Evolutionary conservation across 1,140 invertebrate species (phyloP), one percentile per base, ranked within the genome.

Genomic region (Drosophila pectinifera): DNA sequence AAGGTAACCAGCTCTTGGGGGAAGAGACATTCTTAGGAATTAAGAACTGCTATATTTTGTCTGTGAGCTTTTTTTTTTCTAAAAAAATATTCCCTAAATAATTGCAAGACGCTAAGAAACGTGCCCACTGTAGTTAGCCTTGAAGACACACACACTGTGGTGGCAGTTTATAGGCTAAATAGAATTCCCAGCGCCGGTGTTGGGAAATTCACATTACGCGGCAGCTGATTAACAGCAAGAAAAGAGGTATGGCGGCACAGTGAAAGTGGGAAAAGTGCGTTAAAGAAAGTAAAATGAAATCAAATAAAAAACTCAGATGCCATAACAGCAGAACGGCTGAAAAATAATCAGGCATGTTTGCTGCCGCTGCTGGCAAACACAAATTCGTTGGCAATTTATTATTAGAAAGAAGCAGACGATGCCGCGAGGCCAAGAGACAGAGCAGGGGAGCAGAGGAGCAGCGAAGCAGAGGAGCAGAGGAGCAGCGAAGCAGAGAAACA

Each of bases 311-410:
- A 22, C 45, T n/a, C 16, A 18, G n/a, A 24, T 34, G 10, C 53
- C 36, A 56, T 16, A 24, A 24, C 42, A 57, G 34, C 36, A 55
- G 5, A 31, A 10, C 28, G 57, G 24, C 36, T 45, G 5, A 67
- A 31, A 22, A 45, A 43, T 34, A 67, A 41, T 46, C 61, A 57
- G 56, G 67, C 54, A 67, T 76, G 54, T 78, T 83, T 75, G 64
- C n/a, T 51, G 80, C 24, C 10, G 79, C 31, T 67, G 76, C 65
- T 56, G 64, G 55, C 74, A 79, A 88, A 82, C 83, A 86, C 78
- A 77, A 88, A 86, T 88, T 86, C 83, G 76, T 83, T 76, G 72
- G 79, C 84, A 86, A 86, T 83, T 88, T 88, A 88, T 88, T 88
- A 88, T 88, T 88, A 88, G 83, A 88, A 88, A 72, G 62, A 79